A percentile compares a stretch with the other conserved stretches of the same genome.
Evolutionary conservation across 2,113 vertebrate genomes (phyloP).

Genomic region (Macaca nemestrina): DNA sequence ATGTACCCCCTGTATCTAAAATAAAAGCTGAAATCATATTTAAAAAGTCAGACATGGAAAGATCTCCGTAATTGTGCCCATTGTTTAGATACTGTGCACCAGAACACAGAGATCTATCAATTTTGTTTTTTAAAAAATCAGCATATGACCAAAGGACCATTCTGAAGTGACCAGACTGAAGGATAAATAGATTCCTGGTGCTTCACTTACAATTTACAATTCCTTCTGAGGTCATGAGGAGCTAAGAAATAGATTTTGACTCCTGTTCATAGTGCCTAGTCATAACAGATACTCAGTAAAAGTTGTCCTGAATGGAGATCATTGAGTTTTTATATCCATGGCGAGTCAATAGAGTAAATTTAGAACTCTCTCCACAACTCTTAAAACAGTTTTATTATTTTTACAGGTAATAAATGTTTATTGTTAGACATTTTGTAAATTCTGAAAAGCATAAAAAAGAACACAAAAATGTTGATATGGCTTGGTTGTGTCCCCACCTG

Average conservation of each 20-base stretch:
- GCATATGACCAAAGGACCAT: not conserved
- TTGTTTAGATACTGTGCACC: not conserved
- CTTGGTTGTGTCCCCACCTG: too few relatives aligned
- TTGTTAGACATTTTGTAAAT: not conserved
- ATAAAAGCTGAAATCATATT: not conserved
- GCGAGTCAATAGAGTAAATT: not conserved
- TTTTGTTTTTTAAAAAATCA: not conserved
- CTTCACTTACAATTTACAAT: not conserved
- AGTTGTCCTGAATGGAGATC: not conserved
- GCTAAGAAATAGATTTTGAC: not conserved
- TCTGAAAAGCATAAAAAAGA: not conserved
- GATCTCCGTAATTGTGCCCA: not conserved
- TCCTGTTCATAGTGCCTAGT: not conserved
- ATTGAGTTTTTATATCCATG: not conserved
- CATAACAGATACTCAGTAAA: not conserved
- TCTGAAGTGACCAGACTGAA: not conserved
- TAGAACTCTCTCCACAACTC: not conserved
- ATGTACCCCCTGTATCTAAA: too few relatives aligned
- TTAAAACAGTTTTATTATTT: not conserved
- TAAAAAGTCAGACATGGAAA: constrained; percentile 49
- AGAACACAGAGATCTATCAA: constrained; percentile 1
- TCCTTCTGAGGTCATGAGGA: not conserved
- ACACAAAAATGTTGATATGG: not conserved
- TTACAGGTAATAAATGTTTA: not conserved
- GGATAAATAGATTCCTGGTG: not conserved